Evolutionary conservation across 2,797 vertebrate species (phyloP), one percentile per base, ranked within the genome.

Genomic region (Tarsius wallacei): DNA sequence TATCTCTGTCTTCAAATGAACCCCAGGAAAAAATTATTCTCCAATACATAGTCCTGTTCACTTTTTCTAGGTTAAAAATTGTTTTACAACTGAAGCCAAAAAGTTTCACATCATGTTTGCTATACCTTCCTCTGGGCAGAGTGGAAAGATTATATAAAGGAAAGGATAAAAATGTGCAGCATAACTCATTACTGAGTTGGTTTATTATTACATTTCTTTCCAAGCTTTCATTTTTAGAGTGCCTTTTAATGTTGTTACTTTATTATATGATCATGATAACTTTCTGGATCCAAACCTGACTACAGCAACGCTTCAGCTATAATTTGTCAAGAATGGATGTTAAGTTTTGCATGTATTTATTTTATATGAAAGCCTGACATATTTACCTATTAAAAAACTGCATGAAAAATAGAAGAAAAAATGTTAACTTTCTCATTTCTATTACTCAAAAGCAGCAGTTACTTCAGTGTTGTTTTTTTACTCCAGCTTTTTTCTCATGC

Each of bases 121-220:
- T 3, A 13, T 36, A 47, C 49, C 47, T 63, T 53, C 47, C 26
- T 28, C 2, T 15, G 33, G 71, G 12, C 47, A 42, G 26, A 71
- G 61, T 7, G 22, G 17, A 7, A 57, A 71, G 57, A 10, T 22
- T 16, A 31, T 47, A 26, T 21, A n/a, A 7, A 26, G 24, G 66
- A 28, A 5, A 55, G 63, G 36, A 31, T 42, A 15, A 1, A 0
- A 1, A 1, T 12, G 26, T 2, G 9, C 22, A 53, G 10, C 4
- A 2, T 4, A 14, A 7, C 28, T 57, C 47, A 26, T 49, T n/a
- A 26, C 28, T 47, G 7, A 9, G 47, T 42, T 31, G 33, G 12
- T 17, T 76, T 21, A 16, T n/a, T 22, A 17, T n/a, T 61, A 8
- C n/a, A 16, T 49, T 42, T 64, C 57, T 76, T 76, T 76, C 24